These are phyloP conservation scores for Picus viridis DNA, from an alignment of 2,797 vertebrate species.

Conservation along the genomic window DNA sequence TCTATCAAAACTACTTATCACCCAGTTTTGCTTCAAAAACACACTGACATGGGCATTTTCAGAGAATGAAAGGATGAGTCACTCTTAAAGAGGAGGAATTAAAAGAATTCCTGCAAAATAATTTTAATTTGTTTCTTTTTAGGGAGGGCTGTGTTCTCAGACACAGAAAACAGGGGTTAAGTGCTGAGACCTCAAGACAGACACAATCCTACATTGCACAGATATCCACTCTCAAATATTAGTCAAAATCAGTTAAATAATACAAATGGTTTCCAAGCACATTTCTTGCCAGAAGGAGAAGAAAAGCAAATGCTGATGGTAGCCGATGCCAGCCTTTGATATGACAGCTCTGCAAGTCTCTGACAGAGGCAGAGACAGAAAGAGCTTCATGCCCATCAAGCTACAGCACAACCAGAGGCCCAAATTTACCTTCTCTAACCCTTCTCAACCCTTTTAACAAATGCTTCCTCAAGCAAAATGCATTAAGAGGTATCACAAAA, in stretches of 20 bases:
- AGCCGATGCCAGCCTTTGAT: background rate
- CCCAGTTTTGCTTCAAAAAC: background rate
- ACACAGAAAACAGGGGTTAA: background rate
- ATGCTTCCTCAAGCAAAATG: slow-evolving; percentile 29
- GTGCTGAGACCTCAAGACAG: background rate
- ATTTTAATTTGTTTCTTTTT: slow-evolving; percentile 10
- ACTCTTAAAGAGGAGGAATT: background rate
- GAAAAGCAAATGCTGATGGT: background rate
- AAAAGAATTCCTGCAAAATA: background rate
- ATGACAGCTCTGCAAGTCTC: background rate
- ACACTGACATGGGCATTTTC: background rate
- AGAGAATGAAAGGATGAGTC: slow-evolving; percentile 1
- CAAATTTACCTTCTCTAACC: slow-evolving; percentile 20
- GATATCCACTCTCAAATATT: background rate
- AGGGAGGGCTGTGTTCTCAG: background rate
- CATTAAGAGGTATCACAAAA: slow-evolving; percentile 37
- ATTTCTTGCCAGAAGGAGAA: slow-evolving; percentile 32
- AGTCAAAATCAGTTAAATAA: slow-evolving; percentile 26
- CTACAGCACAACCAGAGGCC: background rate
- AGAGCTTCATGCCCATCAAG: background rate
- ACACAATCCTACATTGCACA: background rate
- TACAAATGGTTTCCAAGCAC: slow-evolving; percentile 30
- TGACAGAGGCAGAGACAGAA: background rate
- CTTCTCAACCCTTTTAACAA: background rate
- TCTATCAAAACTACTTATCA: background rate